phyloP scores from a whole-genome alignment of 2,888 invertebrate genomes.

The Sclerodermus sp. region DNA sequence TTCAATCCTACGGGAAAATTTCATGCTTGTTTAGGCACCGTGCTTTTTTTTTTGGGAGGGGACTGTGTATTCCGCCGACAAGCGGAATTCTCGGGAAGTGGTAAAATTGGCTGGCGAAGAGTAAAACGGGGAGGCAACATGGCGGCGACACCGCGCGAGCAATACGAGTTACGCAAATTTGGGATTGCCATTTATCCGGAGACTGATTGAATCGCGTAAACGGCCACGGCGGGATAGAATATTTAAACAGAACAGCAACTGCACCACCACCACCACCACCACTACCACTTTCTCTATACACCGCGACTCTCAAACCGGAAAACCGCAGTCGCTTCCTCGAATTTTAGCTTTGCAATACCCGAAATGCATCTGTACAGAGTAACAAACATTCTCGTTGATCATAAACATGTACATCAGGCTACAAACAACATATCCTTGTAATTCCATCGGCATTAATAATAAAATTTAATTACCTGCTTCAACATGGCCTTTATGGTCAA shows the following conservation, averaged over 20 bases:
- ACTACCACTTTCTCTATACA: no score
- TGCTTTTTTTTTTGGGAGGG: constrained; percentile 22
- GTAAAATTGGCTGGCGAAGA: constrained; percentile 32
- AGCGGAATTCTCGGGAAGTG: constrained; percentile 27
- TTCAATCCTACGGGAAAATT: constrained; percentile 6
- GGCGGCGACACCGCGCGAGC: neutral
- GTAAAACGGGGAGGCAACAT: constrained; percentile 4
- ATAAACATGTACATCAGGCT: constrained; percentile 17
- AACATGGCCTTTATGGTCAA: no score
- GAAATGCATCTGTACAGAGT: no score
- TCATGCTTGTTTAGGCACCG: constrained; percentile 10
- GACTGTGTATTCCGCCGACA: constrained; percentile 8
- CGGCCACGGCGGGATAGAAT: constrained; percentile 16
- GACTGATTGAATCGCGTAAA: constrained; percentile 28
- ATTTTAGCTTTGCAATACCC: no score
- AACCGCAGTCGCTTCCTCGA: no score
- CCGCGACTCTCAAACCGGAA: no score
- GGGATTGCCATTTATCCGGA: constrained; percentile 23
- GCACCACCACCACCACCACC: no score
- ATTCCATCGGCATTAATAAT: no score
- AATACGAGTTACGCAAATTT: constrained; percentile 20
- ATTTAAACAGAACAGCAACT: constrained; percentile 24
- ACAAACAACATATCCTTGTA: no score
- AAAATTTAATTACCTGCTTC: no score
- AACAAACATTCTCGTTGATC: constrained; percentile 17